Percentiles rank a stretch among this genome's conserved stretches.
Conservation (phyloP, 1,140 invertebrate genomes). For the Tribolium madens region DNA sequence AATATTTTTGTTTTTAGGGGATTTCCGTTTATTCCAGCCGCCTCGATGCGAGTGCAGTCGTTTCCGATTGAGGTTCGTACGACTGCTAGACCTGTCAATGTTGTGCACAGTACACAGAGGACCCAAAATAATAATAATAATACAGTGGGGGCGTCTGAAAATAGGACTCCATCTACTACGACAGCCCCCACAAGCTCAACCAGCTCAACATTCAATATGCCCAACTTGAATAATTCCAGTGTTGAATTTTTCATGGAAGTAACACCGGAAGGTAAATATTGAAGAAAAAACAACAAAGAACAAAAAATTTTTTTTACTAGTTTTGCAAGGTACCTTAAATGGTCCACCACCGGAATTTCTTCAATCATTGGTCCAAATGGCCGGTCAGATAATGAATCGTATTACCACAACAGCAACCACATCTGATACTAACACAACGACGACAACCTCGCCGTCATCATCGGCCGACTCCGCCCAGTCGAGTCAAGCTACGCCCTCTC, state of each 20-base stretch:
- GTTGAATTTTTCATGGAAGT: slow-evolving; percentile 79
- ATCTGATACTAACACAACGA: slow-evolving; percentile 47
- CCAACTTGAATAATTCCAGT: slow-evolving; percentile 63
- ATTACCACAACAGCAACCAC: slow-evolving; percentile 36
- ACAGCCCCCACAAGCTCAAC: slow-evolving; percentile 20
- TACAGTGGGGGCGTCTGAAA: slow-evolving; percentile 3
- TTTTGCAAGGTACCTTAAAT: slow-evolving; percentile 63
- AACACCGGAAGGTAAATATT: slow-evolving; percentile 69
- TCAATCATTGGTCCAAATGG: slow-evolving; percentile 73
- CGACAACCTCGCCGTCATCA: slow-evolving; percentile 44
- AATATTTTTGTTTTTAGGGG: slow-evolving; percentile 36
- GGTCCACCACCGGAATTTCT: slow-evolving; percentile 68
- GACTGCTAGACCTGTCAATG: slow-evolving; percentile 8
- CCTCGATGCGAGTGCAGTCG: slow-evolving; percentile 58
- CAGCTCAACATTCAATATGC: slow-evolving; percentile 34
- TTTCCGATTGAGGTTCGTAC: slow-evolving; percentile 59
- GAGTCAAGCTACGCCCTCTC: slow-evolving; percentile 48
- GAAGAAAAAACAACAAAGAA: too few species aligned
- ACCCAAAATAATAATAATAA: slow-evolving; percentile 31
- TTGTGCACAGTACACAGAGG: slow-evolving; percentile 3
- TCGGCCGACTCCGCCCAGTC: slow-evolving; percentile 43
- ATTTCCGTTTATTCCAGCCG: slow-evolving; percentile 47
- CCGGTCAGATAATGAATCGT: slow-evolving; percentile 64
- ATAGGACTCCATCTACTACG: not conserved
- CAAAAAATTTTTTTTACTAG: slow-evolving; percentile 57